Base-by-base conservation (phyloP, 2,113 vertebrate genomes). In the Alethe castanea region DNA sequence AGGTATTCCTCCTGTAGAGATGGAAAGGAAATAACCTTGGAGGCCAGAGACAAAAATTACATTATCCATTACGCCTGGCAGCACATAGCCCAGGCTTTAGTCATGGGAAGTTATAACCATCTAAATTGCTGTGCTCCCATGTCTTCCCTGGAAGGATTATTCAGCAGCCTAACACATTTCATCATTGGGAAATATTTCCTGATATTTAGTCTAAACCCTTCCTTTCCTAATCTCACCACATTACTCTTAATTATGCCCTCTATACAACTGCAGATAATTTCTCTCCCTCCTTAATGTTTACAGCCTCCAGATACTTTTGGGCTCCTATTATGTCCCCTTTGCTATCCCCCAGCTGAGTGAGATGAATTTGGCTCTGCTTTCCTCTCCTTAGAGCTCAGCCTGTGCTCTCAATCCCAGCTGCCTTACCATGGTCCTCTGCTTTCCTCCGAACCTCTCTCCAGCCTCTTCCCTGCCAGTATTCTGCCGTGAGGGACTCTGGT, bases 141-240 rank as follows among this genome's bases (percentile, higher is more conserved):
- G 42, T 59, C 74, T 90, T 33, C 62, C 47, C 52, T 80, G 84
- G 67, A 90, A 94, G 60, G 85, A 88, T 96, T 89, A 90, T 85
- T 90, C 86, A 81, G 69, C 83, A 94, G 83, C 54, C 69, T n/a
- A 78, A 84, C 24, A 61, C 19, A 18, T 89, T 69, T 94, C 52
- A 64, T 70, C 26, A 11, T 86, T 24, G 71, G 79, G 88, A 96
- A 93, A 90, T 83, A 52, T 74, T 92, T 94, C 79, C 71, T 40
- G 67, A 77, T 95, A 65, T 31, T 90, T 73, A 60, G 62, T 38
- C 79, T 86, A 65, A 94, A 78, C 42, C 35, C 40, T 80, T 86
- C 54, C 67, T 86, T 72, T 91, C 74, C 76, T 94, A 92, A 94
- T 95, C 92, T 95, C 60, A 36, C 70, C 56, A 67, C 76, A 94